A percentile compares a stretch with the other conserved stretches of the same genome.
Conservation (phyloP, 2,113 vertebrate genomes). For the Eptatretus burgeri region DNA sequence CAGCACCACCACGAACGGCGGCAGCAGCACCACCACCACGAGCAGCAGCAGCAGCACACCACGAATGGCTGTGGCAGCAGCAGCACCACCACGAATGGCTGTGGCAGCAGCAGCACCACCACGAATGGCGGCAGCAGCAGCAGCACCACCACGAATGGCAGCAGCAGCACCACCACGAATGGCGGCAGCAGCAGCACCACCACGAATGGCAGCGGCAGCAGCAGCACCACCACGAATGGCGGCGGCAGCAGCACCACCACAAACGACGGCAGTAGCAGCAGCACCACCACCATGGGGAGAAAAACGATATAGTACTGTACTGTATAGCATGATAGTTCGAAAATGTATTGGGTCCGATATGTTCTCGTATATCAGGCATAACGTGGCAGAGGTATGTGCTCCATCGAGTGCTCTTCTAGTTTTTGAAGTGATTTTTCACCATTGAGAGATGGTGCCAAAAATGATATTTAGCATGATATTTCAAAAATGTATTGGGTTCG, state of each 20-base stretch:
- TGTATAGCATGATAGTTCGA: too few species aligned
- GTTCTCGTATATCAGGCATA: too few species aligned
- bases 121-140: background rate
- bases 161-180: background rate
- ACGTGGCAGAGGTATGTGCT: too few species aligned
- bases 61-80: background rate
- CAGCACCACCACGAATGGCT: background rate
- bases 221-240: background rate
- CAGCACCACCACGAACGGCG: background rate
- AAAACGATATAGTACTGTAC: too few species aligned
- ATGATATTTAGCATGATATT: too few species aligned
- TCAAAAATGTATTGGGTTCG: too few species aligned
- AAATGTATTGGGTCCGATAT: too few species aligned
- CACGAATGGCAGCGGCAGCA: background rate
- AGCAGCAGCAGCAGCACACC: too few species aligned
- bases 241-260: background rate
- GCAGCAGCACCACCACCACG: background rate
- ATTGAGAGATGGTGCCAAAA: too few species aligned
- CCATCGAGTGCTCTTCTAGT: too few species aligned
- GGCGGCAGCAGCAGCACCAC: background rate
- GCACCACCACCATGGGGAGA: background rate
- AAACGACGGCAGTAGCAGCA: background rate
- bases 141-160: background rate
- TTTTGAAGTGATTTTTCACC: too few species aligned
- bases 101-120: background rate